Conservation (phyloP, 2,888 invertebrate species). For the Nomada lathburiana region DNA sequence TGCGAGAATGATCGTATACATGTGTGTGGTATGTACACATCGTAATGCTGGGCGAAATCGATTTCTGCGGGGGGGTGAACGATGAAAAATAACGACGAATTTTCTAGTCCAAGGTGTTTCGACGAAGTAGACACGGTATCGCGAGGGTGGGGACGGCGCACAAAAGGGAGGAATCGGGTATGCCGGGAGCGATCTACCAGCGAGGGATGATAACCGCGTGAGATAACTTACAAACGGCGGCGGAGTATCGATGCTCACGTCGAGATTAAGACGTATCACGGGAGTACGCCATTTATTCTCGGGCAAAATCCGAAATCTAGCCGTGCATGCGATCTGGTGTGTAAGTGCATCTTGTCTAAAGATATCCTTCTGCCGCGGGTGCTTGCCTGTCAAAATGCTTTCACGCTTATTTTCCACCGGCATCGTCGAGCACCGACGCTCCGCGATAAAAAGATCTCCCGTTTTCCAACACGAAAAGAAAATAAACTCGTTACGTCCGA, state of each 20-base stretch:
- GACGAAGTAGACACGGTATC: background rate
- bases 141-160: background rate
- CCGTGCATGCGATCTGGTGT: conserved; percentile 51
- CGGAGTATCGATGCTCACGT: conserved; percentile 46
- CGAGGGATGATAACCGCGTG: conserved; percentile 4
- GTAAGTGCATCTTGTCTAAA: conserved; percentile 24
- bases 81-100: background rate
- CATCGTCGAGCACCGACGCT: background rate
- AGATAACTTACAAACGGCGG: conserved; percentile 12
- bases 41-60: conserved; percentile 35
- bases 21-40: no score
- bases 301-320: conserved; percentile 38
- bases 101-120: background rate
- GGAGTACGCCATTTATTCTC: conserved; percentile 37
- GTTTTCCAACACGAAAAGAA: no score
- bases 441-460: background rate
- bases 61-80: conserved; percentile 7
- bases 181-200: conserved; percentile 2
- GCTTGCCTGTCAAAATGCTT: conserved; percentile 18
- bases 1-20: conserved; percentile 37
- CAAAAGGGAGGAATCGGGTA: background rate
- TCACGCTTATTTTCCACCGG: conserved; percentile 4
- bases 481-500: no score
- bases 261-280: conserved; percentile 53
- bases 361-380: conserved; percentile 21